These are phyloP conservation scores for Oenanthe melanoleuca DNA, from an alignment of 2,113 vertebrate genomes.

Conservation along the genomic window DNA sequence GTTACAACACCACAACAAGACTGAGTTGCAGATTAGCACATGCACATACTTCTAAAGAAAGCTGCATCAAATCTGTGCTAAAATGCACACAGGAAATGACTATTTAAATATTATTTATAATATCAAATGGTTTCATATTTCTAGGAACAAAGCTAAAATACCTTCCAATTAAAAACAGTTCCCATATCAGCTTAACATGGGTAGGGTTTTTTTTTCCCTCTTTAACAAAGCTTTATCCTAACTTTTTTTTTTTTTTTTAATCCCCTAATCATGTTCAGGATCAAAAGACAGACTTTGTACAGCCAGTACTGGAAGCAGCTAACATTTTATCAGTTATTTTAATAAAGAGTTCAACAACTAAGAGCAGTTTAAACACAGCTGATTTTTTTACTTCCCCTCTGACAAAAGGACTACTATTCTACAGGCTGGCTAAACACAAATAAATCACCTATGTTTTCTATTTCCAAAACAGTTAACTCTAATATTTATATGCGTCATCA, in stretches of 20 bases:
- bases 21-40: background rate
- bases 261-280: background rate
- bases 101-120: background rate
- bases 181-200: background rate
- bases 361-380: constrained; percentile 1
- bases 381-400: background rate
- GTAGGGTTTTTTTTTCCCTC: background rate
- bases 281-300: background rate
- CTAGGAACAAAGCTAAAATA: constrained; percentile 10
- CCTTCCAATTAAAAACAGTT: background rate
- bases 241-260: background rate
- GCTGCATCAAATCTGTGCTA: background rate
- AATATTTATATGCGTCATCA: background rate
- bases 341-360: background rate
- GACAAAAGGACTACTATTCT: constrained; percentile 33
- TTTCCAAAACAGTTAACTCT: background rate
- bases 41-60: background rate
- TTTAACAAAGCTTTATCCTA: background rate
- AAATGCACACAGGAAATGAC: background rate
- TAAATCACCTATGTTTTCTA: background rate
- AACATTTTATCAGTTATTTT: background rate
- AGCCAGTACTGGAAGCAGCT: background rate
- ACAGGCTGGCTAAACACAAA: background rate
- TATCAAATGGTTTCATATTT: background rate
- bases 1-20: background rate